Conservation (phyloP, 2,113 vertebrate genomes). For the Dicentrarchus labrax region DNA sequence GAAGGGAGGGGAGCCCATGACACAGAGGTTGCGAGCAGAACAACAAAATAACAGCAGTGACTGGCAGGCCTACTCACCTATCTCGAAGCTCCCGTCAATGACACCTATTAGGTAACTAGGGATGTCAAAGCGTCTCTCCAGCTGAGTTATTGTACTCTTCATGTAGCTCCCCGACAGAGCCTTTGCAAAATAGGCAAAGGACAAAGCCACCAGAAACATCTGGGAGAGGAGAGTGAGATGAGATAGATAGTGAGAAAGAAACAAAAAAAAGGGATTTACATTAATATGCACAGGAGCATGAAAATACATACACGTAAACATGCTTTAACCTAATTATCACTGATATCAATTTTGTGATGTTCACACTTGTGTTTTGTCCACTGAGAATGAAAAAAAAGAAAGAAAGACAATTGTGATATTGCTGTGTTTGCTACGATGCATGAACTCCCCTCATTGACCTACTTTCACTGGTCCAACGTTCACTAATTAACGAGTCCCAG, state of each 20-base stretch:
- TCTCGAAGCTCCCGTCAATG: slow-evolving; percentile 97
- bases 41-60: slow-evolving; percentile 58
- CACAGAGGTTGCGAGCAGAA: slow-evolving; percentile 42
- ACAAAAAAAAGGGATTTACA: slow-evolving; percentile 21
- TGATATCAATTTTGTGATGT: not conserved
- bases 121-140: slow-evolving; percentile 95
- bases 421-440: not conserved
- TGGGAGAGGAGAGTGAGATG: slow-evolving; percentile 70
- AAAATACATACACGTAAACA: slow-evolving; percentile 2
- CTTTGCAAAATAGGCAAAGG: slow-evolving; percentile 95
- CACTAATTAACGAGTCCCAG: slow-evolving; percentile 30
- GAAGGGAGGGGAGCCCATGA: slow-evolving; percentile 29
- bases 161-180: slow-evolving; percentile 93
- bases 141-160: slow-evolving; percentile 96
- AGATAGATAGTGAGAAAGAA: slow-evolving; percentile 24
- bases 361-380: slow-evolving; percentile 12
- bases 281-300: not conserved
- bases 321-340: not conserved
- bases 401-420: not conserved
- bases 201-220: slow-evolving; percentile 92
- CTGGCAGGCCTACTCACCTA: slow-evolving; percentile 86
- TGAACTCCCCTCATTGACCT: slow-evolving; percentile 31
- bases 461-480: slow-evolving; percentile 3
- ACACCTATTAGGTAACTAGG: slow-evolving; percentile 93
- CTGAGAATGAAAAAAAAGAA: not conserved